Evolutionary conservation across 2,113 vertebrate genomes (phyloP).

Genomic region (Melanotaenia duboulayi): DNA sequence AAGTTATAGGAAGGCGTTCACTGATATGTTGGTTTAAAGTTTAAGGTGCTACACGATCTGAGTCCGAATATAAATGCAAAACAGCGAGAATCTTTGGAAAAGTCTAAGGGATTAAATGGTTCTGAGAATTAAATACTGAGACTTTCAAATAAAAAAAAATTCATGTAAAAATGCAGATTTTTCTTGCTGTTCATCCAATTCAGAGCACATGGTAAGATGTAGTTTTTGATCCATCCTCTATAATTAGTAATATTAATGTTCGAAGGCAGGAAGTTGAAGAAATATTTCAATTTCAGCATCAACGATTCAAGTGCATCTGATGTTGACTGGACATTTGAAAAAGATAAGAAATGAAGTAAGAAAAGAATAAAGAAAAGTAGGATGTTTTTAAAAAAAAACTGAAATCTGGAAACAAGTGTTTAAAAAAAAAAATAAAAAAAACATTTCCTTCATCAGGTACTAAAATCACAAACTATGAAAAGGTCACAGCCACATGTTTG

Average conservation of each 20-base stretch:
- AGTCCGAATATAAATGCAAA: not conserved
- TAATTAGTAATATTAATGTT: conserved; percentile 8
- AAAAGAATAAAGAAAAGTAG: too few relatives aligned
- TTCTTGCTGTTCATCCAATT: not conserved
- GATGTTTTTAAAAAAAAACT: too few relatives aligned
- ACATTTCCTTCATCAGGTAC: conserved; percentile 32
- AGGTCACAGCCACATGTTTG: conserved; percentile 33
- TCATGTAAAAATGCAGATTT: too few relatives aligned
- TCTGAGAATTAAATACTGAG: too few relatives aligned
- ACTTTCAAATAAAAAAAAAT: too few relatives aligned
- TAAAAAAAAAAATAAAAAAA: conserved; percentile 4
- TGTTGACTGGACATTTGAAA: conserved; percentile 2
- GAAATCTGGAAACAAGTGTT: not conserved
- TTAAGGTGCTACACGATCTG: not conserved
- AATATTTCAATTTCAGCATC: conserved; percentile 46
- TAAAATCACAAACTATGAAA: conserved; percentile 7
- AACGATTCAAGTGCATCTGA: conserved; percentile 52
- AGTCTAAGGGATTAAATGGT: not conserved
- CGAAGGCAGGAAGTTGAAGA: conserved; percentile 17
- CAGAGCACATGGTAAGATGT: not conserved
- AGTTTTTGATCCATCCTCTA: not conserved
- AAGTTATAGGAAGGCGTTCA: not conserved
- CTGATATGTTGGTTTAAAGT: not conserved
- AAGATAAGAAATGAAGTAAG: not conserved
- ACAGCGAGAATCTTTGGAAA: not conserved